Evolutionary conservation across 2,113 vertebrate species (phyloP).

Genomic region (Crypturellus undulatus): DNA sequence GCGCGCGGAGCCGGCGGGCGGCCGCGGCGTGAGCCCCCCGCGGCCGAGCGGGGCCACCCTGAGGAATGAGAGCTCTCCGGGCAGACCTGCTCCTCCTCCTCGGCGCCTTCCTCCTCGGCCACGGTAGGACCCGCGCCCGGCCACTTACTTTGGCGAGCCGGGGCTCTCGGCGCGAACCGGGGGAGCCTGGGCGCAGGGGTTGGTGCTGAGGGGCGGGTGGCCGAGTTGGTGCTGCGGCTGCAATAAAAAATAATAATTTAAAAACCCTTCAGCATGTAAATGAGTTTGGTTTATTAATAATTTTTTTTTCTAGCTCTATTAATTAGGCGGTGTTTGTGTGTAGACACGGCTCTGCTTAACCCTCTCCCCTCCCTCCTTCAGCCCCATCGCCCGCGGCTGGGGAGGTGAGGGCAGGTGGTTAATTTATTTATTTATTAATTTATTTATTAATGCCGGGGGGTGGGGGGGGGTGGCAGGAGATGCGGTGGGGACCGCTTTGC

Average conservation of each 20-base stretch:
- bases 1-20: not conserved
- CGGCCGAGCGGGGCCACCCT: not conserved
- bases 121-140: constrained; percentile 73
- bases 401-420: not conserved
- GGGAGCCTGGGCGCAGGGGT: not conserved
- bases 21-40: not conserved
- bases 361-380: not conserved
- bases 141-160: constrained; percentile 26
- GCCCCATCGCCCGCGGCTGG: not conserved
- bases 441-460: not conserved
- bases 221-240: not conserved
- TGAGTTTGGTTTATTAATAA: too few relatives aligned
- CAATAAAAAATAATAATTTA: too few relatives aligned
- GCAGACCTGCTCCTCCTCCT: constrained; percentile 75
- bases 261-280: too few relatives aligned
- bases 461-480: not conserved
- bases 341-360: constrained; percentile 12
- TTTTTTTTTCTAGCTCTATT: constrained; percentile 30
- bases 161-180: not conserved
- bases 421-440: not conserved
- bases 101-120: constrained; percentile 77
- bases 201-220: not conserved
- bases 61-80: constrained; percentile 79
- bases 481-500: not conserved
- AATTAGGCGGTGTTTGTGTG: constrained; percentile 29